Evolutionary conservation across 2,797 vertebrate species (phyloP).

Genomic region (Ciconia nigra): DNA sequence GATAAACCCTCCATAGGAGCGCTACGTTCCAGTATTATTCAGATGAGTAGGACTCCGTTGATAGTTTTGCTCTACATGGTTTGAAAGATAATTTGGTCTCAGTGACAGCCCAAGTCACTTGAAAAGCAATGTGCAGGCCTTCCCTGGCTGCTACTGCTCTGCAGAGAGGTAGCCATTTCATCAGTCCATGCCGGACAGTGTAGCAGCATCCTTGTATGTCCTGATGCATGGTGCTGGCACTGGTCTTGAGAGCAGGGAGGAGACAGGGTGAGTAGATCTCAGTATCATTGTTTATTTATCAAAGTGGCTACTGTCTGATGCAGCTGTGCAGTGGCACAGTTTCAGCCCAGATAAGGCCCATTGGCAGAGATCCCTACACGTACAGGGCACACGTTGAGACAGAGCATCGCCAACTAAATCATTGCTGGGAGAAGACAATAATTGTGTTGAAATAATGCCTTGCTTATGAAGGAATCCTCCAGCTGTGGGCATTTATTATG

Average conservation of each 20-base stretch:
- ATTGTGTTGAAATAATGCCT: slow-evolving; percentile 40
- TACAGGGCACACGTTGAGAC: slow-evolving; percentile 29
- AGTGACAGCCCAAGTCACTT: not conserved
- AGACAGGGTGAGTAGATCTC: not conserved
- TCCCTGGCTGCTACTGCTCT: not conserved
- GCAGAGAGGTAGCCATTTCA: not conserved
- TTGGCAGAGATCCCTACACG: not conserved
- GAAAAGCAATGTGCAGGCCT: not conserved
- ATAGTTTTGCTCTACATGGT: not conserved
- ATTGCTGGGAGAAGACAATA: slow-evolving; percentile 38
- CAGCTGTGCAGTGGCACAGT: slow-evolving; percentile 18
- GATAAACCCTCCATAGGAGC: not conserved
- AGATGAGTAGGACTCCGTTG: not conserved
- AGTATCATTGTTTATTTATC: slow-evolving; percentile 39
- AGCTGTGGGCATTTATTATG: slow-evolving; percentile 32
- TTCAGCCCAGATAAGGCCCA: not conserved
- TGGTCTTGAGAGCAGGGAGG: not conserved
- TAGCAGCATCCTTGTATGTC: not conserved
- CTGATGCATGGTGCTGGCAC: not conserved
- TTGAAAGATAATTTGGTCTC: not conserved
- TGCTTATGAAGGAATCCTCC: slow-evolving; percentile 22
- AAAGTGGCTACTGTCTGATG: slow-evolving; percentile 42
- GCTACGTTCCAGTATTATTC: not conserved
- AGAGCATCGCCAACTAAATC: not conserved
- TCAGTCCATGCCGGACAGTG: rapidly evolving